Conservation (phyloP, 2,113 vertebrate species). For the Hippocampus zosterae region DNA sequence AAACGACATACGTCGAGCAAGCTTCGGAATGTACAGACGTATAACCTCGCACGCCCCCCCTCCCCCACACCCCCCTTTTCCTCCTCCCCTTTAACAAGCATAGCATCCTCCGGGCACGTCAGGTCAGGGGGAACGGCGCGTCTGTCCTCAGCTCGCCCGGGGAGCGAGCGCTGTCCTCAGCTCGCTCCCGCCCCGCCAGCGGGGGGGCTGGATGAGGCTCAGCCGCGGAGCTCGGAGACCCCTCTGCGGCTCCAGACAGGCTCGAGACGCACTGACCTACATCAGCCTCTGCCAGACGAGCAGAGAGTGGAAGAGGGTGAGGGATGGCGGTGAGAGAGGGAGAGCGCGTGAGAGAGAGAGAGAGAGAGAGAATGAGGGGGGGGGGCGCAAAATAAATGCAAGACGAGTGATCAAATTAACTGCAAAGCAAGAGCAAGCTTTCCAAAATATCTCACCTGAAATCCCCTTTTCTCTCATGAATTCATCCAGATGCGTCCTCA, state of each 20-base stretch:
- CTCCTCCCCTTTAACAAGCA: constrained; percentile 21
- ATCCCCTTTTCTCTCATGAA: constrained; percentile 18
- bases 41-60: constrained; percentile 11
- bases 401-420: constrained; percentile 22
- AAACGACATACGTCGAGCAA: constrained; percentile 31
- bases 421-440: constrained; percentile 3
- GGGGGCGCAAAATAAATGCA: constrained; percentile 2
- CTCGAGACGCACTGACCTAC: constrained; percentile 71
- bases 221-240: constrained; percentile 49
- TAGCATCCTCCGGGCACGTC: constrained; percentile 47
- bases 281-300: constrained; percentile 60
- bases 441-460: not conserved
- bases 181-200: constrained; percentile 30
- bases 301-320: constrained; percentile 36
- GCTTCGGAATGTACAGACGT: constrained; percentile 26
- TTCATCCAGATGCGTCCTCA: constrained; percentile 39
- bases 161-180: constrained; percentile 38
- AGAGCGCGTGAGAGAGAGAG: constrained; percentile 13
- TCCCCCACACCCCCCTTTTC: constrained; percentile 1
- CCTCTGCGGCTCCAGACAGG: constrained; percentile 61
- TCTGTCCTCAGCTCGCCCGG: constrained; percentile 57
- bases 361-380: constrained; percentile 11
- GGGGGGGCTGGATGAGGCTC: constrained; percentile 38
- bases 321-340: constrained; percentile 10
- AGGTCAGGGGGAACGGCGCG: constrained; percentile 43